phyloP scores from a whole-genome alignment of 2,888 invertebrate species.

The Epiblema foenella region DNA sequence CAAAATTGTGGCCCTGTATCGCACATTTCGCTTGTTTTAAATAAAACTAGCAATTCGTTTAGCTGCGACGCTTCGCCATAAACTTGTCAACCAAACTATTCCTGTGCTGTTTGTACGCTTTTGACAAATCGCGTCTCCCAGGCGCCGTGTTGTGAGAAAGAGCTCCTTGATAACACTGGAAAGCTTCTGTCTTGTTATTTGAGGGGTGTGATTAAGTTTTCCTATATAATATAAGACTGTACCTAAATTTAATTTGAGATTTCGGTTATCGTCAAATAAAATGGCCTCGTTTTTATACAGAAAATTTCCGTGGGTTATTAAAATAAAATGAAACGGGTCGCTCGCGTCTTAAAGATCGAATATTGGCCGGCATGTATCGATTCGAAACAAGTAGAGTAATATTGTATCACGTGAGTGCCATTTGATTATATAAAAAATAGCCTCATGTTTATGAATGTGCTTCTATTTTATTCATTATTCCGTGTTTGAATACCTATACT shows the following conservation, averaged over 20 bases:
- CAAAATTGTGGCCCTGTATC: background rate
- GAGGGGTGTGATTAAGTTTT: conserved; percentile 8
- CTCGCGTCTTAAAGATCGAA: too few species aligned
- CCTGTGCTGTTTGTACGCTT: conserved; percentile 80
- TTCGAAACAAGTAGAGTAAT: too few species aligned
- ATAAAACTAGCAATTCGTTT: conserved; percentile 36
- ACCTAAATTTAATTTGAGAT: background rate
- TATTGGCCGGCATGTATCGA: too few species aligned
- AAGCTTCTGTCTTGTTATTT: background rate
- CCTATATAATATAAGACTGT: background rate
- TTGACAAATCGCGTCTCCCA: conserved; percentile 77
- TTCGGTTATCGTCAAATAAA: background rate
- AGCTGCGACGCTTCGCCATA: conserved; percentile 61
- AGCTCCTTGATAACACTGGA: conserved; percentile 10
- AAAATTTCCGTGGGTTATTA: too few species aligned
- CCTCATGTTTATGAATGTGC: too few species aligned
- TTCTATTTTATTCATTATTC: too few species aligned
- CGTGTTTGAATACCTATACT: too few species aligned
- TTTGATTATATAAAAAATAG: too few species aligned
- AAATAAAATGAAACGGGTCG: too few species aligned
- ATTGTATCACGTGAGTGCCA: too few species aligned
- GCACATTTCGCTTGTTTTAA: conserved; percentile 15
- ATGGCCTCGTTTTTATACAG: background rate
- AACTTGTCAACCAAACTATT: conserved; percentile 83
- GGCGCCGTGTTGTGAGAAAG: conserved; percentile 70